Evolutionary conservation across 2,888 invertebrate genomes (phyloP), one percentile per base, ranked within the genome.

Genomic region (Mayetiola destructor): DNA sequence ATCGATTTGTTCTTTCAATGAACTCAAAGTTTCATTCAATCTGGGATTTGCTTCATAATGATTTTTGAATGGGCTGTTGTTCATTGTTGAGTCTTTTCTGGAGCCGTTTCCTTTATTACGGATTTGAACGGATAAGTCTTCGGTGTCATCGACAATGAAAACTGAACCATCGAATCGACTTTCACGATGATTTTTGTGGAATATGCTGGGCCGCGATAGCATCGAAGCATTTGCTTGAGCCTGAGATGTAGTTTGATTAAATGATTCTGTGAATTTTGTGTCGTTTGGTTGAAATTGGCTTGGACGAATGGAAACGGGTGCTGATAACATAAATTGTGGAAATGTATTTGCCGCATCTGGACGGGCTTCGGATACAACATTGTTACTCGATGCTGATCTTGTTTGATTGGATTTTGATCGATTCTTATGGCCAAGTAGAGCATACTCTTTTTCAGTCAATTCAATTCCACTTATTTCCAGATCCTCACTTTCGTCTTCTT

Each of bases 1-100:
- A 77, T 94, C 86, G 35, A 85, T 77, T 57, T 77, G 72, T 35
- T 23, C 30, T 20, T 56, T 40, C 10, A 39, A 35, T 8, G 21
- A 16, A n/a, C 23, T 55, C 2, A 37, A 21, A 14, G 23, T 55
- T 23, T 36, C 35, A 23, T 35, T 36, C 27, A 32, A 23, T 23
- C 36, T 37, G 8, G 36, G 55, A 55, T 32, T 48, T 5, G 48
- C 27, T 27, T 23, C 48, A 48, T 8, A 48, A n/a, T 16, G 48
- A 48, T 48, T 48, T n/a, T 48, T 48, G 29, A 48, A 48, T 48
- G 48, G 48, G 27, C 48, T 48, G n/a, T n/a, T n/a, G 48, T 48
- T 23, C n/a, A 48, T n/a, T 8, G 48, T 48, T n/a, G n/a, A n/a
- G 3, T 48, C 48, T 3, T 27, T 14, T 14, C 48, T 23, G 23